These are phyloP conservation scores for Heterotis niloticus DNA, from an alignment of 2,113 vertebrate genomes.

Conservation along the genomic window DNA sequence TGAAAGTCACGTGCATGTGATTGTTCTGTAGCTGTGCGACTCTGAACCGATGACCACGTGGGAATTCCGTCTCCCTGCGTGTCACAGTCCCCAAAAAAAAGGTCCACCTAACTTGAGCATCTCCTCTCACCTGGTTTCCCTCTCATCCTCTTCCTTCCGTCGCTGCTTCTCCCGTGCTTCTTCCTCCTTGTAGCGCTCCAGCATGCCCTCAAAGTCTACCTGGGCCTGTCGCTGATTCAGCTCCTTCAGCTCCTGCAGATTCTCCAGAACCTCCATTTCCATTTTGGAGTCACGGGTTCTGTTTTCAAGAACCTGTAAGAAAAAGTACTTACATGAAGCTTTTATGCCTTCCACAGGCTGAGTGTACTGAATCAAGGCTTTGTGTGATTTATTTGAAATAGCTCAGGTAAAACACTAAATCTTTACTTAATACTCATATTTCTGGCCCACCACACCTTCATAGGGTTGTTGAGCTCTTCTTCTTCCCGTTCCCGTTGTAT, in stretches of 20 bases:
- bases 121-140: conserved; percentile 63
- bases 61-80: too few species aligned
- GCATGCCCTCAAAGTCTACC: conserved; percentile 87
- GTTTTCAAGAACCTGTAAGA: conserved; percentile 85
- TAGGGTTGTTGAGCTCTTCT: conserved; percentile 94
- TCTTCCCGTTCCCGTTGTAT: conserved; percentile 84
- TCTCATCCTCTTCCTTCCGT: conserved; percentile 67
- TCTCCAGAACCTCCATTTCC: conserved; percentile 97
- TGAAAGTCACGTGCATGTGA: too few species aligned
- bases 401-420: too few species aligned
- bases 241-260: conserved; percentile 93
- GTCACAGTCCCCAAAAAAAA: too few species aligned
- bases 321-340: background rate
- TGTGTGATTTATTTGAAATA: too few species aligned
- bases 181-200: conserved; percentile 68
- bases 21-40: too few species aligned
- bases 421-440: background rate
- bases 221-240: conserved; percentile 92
- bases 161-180: conserved; percentile 63
- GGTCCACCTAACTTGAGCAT: too few species aligned
- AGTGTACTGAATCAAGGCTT: too few species aligned
- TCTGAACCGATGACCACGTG: too few species aligned
- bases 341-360: background rate
- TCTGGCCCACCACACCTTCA: conserved; percentile 75
- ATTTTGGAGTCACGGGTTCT: conserved; percentile 92